These are phyloP conservation scores for Melipona beecheii DNA, from an alignment of 2,888 invertebrate species.

Conservation along the genomic window DNA sequence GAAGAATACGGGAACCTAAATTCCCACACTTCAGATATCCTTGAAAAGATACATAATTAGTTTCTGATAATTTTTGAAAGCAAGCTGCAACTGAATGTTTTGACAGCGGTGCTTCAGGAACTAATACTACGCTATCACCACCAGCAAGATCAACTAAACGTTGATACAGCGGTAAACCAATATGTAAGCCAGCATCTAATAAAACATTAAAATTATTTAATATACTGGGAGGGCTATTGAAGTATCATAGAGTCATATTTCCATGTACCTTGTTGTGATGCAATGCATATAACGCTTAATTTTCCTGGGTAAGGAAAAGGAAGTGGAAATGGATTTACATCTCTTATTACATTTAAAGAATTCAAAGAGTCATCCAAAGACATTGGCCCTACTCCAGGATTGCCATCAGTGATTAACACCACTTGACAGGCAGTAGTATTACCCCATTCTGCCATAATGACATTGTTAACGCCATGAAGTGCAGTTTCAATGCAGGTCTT, in stretches of 20 bases:
- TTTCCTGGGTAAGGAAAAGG: slow-evolving; percentile 93
- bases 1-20: slow-evolving; percentile 89
- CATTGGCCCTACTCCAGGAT: slow-evolving; percentile 88
- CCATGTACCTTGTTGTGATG: slow-evolving; percentile 87
- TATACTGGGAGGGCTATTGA: not conserved
- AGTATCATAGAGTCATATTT: slow-evolving; percentile 68
- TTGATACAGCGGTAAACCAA: slow-evolving; percentile 90
- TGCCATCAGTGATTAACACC: slow-evolving; percentile 91
- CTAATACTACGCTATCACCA: slow-evolving; percentile 87
- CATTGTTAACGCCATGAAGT: slow-evolving; percentile 91
- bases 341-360: slow-evolving; percentile 83
- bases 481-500: slow-evolving; percentile 94
- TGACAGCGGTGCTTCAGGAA: slow-evolving; percentile 86
- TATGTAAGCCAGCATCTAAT: slow-evolving; percentile 80
- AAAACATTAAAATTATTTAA: slow-evolving; percentile 32
- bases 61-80: slow-evolving; percentile 88
- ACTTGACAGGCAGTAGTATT: slow-evolving; percentile 93
- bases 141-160: slow-evolving; percentile 91
- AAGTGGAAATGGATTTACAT: slow-evolving; percentile 87
- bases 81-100: slow-evolving; percentile 82
- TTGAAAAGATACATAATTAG: slow-evolving; percentile 90
- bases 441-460: slow-evolving; percentile 95
- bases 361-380: slow-evolving; percentile 87
- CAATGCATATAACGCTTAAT: slow-evolving; percentile 90
- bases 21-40: slow-evolving; percentile 91